Evolutionary conservation across 2,888 invertebrate genomes (phyloP).

Genomic region (Serrognathus titanus): DNA sequence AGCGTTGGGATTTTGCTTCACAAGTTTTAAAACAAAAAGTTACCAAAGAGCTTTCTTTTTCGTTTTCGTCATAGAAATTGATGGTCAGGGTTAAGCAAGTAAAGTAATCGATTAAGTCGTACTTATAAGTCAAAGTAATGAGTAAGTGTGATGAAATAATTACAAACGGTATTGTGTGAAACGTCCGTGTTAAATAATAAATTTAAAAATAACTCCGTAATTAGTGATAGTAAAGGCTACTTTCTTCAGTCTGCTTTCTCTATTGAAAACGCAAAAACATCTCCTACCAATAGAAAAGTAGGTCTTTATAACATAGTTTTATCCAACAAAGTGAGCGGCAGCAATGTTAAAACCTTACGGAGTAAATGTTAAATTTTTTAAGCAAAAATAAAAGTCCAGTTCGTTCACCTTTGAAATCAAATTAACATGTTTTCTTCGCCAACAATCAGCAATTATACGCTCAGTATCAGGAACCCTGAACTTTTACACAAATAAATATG

Average conservation of each 20-base stretch:
- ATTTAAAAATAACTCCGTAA: not conserved
- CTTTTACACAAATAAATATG: slow-evolving; percentile 21
- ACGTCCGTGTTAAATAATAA: not conserved
- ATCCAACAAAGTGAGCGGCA: not conserved
- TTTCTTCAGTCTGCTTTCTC: slow-evolving; percentile 9
- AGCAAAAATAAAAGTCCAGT: not conserved
- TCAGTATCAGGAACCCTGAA: slow-evolving; percentile 20
- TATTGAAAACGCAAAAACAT: slow-evolving; percentile 4
- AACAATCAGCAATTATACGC: slow-evolving; percentile 12
- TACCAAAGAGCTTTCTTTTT: too few species aligned
- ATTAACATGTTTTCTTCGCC: slow-evolving; percentile 14
- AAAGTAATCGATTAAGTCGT: not conserved
- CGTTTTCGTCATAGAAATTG: not conserved
- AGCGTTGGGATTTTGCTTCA: too few species aligned
- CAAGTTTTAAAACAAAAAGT: too few species aligned
- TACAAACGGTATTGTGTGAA: too few species aligned
- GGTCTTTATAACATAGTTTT: slow-evolving; percentile 3
- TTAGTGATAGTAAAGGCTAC: slow-evolving; percentile 8
- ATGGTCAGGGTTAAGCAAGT: slow-evolving; percentile 1
- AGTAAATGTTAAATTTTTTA: not conserved
- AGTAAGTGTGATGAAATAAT: too few species aligned
- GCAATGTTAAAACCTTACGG: not conserved
- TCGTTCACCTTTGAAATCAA: slow-evolving; percentile 2
- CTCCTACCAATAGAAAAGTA: slow-evolving; percentile 4
- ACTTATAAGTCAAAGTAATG: too few species aligned